phyloP scores from a whole-genome alignment of 2,888 invertebrate genomes.

The Chymomyza fuscimana region DNA sequence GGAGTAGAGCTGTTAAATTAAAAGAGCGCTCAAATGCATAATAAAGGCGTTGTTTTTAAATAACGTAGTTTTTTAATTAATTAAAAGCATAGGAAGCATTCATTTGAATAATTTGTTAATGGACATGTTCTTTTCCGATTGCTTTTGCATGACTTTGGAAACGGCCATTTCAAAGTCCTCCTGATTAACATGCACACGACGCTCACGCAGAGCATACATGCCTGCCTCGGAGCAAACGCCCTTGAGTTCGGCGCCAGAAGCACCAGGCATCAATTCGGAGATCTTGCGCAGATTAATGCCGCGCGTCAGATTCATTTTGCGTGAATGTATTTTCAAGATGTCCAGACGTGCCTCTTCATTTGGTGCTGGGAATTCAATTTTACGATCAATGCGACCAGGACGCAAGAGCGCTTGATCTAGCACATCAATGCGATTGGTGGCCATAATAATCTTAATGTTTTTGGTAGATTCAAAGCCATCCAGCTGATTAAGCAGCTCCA shows the following conservation, averaged over 20 bases:
- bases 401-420: neutral
- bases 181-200: neutral
- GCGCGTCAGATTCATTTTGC: neutral
- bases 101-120: neutral
- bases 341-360: neutral
- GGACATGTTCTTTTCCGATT: neutral
- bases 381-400: neutral
- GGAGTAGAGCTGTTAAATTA: slow-evolving; percentile 19
- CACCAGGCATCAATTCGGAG: neutral
- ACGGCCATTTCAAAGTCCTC: neutral
- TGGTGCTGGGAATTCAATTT: neutral
- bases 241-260: neutral
- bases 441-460: neutral
- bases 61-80: slow-evolving; percentile 37
- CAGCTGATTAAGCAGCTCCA: neutral
- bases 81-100: slow-evolving; percentile 9
- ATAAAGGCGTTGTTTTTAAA: slow-evolving; percentile 29
- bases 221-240: neutral
- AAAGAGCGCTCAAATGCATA: slow-evolving; percentile 29
- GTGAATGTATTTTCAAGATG: neutral
- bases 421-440: slow-evolving; percentile 82
- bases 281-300: neutral
- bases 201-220: neutral
- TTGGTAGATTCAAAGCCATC: neutral
- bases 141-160: neutral